Conservation (phyloP, 2,888 invertebrate species). For the Ornithoptera alexandrae region DNA sequence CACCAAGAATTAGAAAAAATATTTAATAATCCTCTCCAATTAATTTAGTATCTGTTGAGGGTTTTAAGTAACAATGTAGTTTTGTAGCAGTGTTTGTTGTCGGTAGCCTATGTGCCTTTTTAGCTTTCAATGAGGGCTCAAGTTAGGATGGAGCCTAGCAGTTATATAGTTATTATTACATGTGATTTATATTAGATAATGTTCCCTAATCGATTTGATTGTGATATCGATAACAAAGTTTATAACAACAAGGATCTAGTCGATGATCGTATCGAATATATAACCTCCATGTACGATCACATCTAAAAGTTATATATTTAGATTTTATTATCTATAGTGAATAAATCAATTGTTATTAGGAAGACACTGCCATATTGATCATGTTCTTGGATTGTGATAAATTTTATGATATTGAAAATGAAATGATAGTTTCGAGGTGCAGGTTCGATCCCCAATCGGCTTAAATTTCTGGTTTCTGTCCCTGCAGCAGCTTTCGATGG, state of each 20-base stretch:
- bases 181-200: background rate
- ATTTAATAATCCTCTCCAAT: background rate
- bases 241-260: background rate
- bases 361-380: background rate
- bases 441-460: too few relatives aligned
- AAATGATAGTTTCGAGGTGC: too few relatives aligned
- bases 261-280: background rate
- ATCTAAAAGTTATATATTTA: too few relatives aligned
- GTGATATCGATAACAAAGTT: background rate
- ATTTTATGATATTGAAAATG: too few relatives aligned
- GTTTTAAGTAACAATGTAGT: background rate
- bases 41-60: background rate
- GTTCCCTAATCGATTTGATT: too few relatives aligned
- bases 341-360: background rate
- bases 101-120: constrained; percentile 4
- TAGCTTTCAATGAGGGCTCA: background rate
- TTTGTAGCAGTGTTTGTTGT: background rate
- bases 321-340: background rate
- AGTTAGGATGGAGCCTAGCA: background rate
- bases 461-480: too few relatives aligned
- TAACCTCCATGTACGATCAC: background rate
- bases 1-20: background rate
- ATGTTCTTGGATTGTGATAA: too few relatives aligned
- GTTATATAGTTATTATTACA: background rate
- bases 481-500: too few relatives aligned